Percentiles rank a stretch among this genome's conserved stretches.
Evolutionary conservation across 2,113 vertebrate genomes (phyloP).

Genomic region (Gobiocypris rarus): DNA sequence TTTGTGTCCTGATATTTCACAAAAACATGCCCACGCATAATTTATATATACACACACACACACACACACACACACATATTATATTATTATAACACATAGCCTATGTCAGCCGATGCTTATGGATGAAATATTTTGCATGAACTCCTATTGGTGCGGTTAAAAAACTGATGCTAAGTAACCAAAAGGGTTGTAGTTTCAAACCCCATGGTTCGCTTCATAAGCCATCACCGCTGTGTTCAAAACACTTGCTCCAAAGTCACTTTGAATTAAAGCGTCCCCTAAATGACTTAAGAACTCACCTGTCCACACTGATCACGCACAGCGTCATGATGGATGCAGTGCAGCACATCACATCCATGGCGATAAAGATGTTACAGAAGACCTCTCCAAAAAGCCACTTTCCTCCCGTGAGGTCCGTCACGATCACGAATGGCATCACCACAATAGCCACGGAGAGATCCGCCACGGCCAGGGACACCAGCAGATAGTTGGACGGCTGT

Average conservation of each 20-base stretch:
- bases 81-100: too few relatives aligned
- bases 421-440: conserved; percentile 82
- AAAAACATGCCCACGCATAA: too few relatives aligned
- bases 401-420: conserved; percentile 81
- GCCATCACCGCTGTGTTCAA: not conserved
- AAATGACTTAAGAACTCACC: conserved; percentile 65
- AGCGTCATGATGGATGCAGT: conserved; percentile 83
- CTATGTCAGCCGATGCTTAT: too few relatives aligned
- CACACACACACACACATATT: too few relatives aligned
- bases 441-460: conserved; percentile 80
- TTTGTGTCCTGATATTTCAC: too few relatives aligned
- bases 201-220: not conserved
- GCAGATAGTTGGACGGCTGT: conserved; percentile 82
- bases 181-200: not conserved
- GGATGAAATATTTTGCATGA: not conserved
- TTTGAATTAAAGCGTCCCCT: not conserved
- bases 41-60: too few relatives aligned
- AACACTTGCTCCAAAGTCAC: not conserved
- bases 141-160: not conserved
- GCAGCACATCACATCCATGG: conserved; percentile 84
- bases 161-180: not conserved
- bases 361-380: conserved; percentile 84
- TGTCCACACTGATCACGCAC: conserved; percentile 83
- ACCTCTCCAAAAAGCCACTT: conserved; percentile 81
- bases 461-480: conserved; percentile 81